phyloP scores from a whole-genome alignment of 2,797 vertebrate genomes.

The Ficedula albicollis region DNA sequence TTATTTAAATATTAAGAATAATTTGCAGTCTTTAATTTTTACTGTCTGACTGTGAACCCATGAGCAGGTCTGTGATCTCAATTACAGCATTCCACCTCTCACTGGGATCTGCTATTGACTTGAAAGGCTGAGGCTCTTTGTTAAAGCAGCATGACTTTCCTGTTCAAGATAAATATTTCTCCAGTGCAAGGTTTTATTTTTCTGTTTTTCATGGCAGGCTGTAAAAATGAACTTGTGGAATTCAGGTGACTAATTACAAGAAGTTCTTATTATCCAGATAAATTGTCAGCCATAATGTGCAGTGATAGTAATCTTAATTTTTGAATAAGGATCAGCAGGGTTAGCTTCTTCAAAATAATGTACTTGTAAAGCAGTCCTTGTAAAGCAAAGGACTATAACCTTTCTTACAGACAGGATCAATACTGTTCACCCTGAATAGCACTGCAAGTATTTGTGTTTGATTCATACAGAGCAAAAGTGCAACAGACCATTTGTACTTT shows the following conservation, averaged over 20 bases:
- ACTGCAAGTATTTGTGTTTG: slow-evolving; percentile 25
- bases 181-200: slow-evolving; percentile 6
- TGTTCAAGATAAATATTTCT: slow-evolving; percentile 55
- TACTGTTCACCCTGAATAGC: slow-evolving; percentile 12
- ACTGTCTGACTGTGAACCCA: slow-evolving; percentile 17
- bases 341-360: neutral
- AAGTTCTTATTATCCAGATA: neutral
- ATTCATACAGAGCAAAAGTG: slow-evolving; percentile 27
- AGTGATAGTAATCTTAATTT: neutral
- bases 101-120: slow-evolving; percentile 46
- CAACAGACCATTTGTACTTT: slow-evolving; percentile 2
- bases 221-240: slow-evolving; percentile 1
- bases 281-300: neutral
- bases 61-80: slow-evolving; percentile 27
- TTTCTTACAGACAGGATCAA: slow-evolving; percentile 20
- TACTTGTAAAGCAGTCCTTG: slow-evolving; percentile 1
- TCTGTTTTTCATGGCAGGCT: slow-evolving; percentile 16
- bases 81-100: slow-evolving; percentile 30
- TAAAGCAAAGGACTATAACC: slow-evolving; percentile 24
- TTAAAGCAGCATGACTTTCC: slow-evolving; percentile 60
- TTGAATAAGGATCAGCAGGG: neutral
- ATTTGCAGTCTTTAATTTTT: slow-evolving; percentile 29
- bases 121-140: slow-evolving; percentile 8
- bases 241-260: slow-evolving; percentile 22
- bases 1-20: slow-evolving; percentile 34